phyloP scores from a whole-genome alignment of 2,888 invertebrate species.

The Polyploca ridens region DNA sequence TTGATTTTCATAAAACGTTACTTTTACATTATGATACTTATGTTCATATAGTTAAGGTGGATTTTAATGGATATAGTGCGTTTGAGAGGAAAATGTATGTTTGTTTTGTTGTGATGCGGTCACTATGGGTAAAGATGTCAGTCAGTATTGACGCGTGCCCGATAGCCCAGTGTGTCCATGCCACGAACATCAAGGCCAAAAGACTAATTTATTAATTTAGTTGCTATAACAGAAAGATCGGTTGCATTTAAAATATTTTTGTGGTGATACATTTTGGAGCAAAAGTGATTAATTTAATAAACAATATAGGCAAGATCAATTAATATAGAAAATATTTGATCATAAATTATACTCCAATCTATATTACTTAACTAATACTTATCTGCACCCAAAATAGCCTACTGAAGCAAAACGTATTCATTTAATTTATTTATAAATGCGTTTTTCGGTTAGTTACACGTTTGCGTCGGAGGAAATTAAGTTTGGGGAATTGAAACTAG shows the following conservation, averaged over 20 bases:
- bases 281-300: no score
- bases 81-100: constrained; percentile 24
- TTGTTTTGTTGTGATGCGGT: constrained; percentile 70
- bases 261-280: neutral
- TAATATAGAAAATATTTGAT: no score
- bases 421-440: constrained; percentile 56
- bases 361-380: neutral
- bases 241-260: neutral
- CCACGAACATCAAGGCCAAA: constrained; percentile 56
- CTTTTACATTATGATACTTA: constrained; percentile 33
- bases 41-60: constrained; percentile 40
- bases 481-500: constrained; percentile 82
- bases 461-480: constrained; percentile 78
- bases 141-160: constrained; percentile 80
- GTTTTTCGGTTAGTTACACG: constrained; percentile 75
- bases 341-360: no score
- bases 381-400: constrained; percentile 21
- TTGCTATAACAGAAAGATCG: constrained; percentile 22
- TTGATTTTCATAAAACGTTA: constrained; percentile 16
- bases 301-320: no score
- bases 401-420: constrained; percentile 33
- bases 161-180: constrained; percentile 55
- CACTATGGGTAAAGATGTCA: constrained; percentile 80
- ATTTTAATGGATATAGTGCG: constrained; percentile 27
- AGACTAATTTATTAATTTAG: constrained; percentile 74